Conservation (phyloP, 2,888 invertebrate genomes). For the Eulithis prunata region DNA sequence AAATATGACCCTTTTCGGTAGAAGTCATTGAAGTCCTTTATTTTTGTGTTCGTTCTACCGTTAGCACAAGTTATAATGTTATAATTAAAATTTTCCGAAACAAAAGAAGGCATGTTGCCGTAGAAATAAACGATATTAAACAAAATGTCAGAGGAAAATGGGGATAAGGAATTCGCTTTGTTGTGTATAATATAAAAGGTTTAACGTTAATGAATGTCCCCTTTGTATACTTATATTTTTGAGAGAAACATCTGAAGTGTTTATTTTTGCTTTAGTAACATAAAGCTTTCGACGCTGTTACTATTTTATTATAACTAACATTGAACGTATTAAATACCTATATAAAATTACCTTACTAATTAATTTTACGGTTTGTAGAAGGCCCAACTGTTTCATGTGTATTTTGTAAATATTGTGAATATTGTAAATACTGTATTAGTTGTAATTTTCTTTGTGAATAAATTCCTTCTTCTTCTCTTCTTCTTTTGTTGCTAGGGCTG, state of each 20-base stretch:
- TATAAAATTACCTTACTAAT: too few relatives aligned
- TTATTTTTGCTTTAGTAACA: not conserved
- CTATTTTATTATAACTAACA: too few relatives aligned
- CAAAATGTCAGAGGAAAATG: constrained; percentile 46
- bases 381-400: too few relatives aligned
- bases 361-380: too few relatives aligned
- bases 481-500: too few relatives aligned
- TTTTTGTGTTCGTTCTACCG: constrained; percentile 18
- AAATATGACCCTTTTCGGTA: constrained; percentile 29
- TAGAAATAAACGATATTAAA: constrained; percentile 44
- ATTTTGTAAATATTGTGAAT: too few relatives aligned
- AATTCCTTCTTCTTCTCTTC: too few relatives aligned
- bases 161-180: constrained; percentile 43
- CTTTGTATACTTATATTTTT: constrained; percentile 43
- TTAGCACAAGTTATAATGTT: constrained; percentile 26
- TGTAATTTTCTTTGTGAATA: too few relatives aligned
- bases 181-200: constrained; percentile 51
- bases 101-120: constrained; percentile 34
- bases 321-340: too few relatives aligned
- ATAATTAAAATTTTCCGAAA: constrained; percentile 38
- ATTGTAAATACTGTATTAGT: too few relatives aligned
- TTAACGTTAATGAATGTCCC: constrained; percentile 53
- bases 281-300: too few relatives aligned
- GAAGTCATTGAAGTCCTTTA: constrained; percentile 26
- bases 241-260: constrained; percentile 37